These are phyloP conservation scores for Alsophila aescularia DNA, from an alignment of 2,888 invertebrate genomes.

Conservation along the genomic window DNA sequence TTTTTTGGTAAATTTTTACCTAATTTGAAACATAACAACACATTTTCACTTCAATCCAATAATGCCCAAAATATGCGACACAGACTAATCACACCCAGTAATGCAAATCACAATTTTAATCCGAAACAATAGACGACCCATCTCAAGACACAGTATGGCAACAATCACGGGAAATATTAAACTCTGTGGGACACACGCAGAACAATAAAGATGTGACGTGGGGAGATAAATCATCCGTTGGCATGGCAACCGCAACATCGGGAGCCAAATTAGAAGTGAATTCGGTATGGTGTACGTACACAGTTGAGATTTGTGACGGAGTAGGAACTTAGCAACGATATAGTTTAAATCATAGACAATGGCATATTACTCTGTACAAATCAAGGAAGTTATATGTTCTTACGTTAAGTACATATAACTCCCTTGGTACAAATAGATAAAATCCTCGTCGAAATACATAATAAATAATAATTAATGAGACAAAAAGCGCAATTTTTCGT, in stretches of 20 bases:
- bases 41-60: background rate
- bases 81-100: constrained; percentile 22
- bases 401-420: too few relatives aligned
- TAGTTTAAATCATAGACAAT: too few relatives aligned
- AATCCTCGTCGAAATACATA: too few relatives aligned
- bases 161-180: constrained; percentile 32
- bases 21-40: background rate
- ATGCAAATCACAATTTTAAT: constrained; percentile 22
- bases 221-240: constrained; percentile 61
- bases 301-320: constrained; percentile 7
- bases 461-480: too few relatives aligned
- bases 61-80: constrained; percentile 9
- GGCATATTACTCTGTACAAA: too few relatives aligned
- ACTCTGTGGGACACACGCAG: constrained; percentile 28
- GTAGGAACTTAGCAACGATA: background rate
- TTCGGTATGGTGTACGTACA: constrained; percentile 55
- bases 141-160: constrained; percentile 25
- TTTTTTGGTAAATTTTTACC: too few relatives aligned
- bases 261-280: constrained; percentile 65
- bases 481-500: too few relatives aligned
- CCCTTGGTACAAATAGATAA: too few relatives aligned
- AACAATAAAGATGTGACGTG: constrained; percentile 34
- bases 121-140: constrained; percentile 27
- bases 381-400: too few relatives aligned
- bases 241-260: constrained; percentile 57